Evolutionary conservation across 2,888 invertebrate species (phyloP).

Genomic region (Theodoxus fluviatilis): DNA sequence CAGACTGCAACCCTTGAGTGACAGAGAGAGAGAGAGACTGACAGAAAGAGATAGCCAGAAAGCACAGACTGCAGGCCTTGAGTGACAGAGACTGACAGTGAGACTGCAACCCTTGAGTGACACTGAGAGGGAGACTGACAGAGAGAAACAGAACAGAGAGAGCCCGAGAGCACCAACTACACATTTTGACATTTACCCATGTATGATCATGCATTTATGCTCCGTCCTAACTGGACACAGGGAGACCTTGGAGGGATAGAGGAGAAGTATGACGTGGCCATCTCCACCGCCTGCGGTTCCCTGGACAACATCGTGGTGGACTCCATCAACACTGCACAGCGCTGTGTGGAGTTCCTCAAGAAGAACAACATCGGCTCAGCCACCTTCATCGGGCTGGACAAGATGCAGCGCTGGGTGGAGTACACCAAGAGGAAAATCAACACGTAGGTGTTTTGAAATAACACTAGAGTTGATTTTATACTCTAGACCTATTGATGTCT

Average conservation of each 20-base stretch:
- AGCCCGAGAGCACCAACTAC: too few species aligned
- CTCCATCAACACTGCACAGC: constrained; percentile 82
- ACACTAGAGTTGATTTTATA: neutral
- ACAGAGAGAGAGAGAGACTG: too few species aligned
- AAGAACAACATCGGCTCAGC: constrained; percentile 80
- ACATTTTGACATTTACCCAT: neutral
- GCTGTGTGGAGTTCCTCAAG: constrained; percentile 83
- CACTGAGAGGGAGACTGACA: too few species aligned
- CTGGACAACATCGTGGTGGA: constrained; percentile 93
- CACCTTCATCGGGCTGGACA: constrained; percentile 89
- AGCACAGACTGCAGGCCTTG: too few species aligned
- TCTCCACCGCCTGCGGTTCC: constrained; percentile 88
- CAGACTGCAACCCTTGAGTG: too few species aligned
- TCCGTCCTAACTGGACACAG: constrained; percentile 66
- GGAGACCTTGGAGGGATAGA: constrained; percentile 96
- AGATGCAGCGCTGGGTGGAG: constrained; percentile 67
- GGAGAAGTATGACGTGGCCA: constrained; percentile 89
- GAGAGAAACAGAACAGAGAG: too few species aligned
- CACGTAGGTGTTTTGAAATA: constrained; percentile 47
- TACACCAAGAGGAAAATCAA: constrained; percentile 54
- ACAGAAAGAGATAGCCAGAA: too few species aligned
- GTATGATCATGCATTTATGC: neutral
- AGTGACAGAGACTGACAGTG: too few species aligned
- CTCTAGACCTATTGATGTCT: neutral
- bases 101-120: too few species aligned